Base-by-base conservation (phyloP, 2,888 invertebrate genomes). In the Mesorhabditis belari region DNA sequence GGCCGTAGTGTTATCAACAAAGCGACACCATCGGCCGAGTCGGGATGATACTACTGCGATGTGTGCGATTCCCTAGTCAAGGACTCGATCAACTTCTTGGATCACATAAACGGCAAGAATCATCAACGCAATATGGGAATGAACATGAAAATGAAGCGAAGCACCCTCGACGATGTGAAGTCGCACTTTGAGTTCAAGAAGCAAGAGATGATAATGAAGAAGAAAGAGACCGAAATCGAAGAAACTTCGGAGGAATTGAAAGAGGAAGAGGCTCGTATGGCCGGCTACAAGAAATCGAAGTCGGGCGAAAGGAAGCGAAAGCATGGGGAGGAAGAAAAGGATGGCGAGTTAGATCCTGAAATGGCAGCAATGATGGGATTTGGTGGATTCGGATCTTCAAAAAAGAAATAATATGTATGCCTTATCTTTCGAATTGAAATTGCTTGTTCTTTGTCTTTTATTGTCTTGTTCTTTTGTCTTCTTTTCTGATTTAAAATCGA, bases 11-110 rank as follows among this genome's bases (percentile, higher is more conserved):
- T 99, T 3, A 95, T 98, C 68, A 98, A 92, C 73, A 98, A 96
- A 84, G 94, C 92, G 77, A 95, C 96, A 57, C 94, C 96, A 28
- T 90, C 93, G 2, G 91, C 94, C 12, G 93, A 95, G 82, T 91
- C 93, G 17, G 96, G 96, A 67, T 98, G 96, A 76, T 98, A 96
- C 82, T 98, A 96, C 81, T 99, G 98, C 85, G 95, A 99, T 88
- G 95, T 96, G 0, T 98, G 98, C 79, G 98, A 99, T 82, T 99
- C 98, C 85, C 93, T 96, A 69, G 95, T 99, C 26, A 99, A 99
- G 63, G 79, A 79, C 63, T 79, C 78, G 0, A 98, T 99, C 65
- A 99, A 99, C 81, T 99, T 96, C 80, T 85, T 99, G 77, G 98
- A 99, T 81, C 98, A 98, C 82, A 96, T 99, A 80, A 98, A 98